Base-by-base conservation (phyloP, 2,113 vertebrate genomes). In the Ardeotis arabs region DNA sequence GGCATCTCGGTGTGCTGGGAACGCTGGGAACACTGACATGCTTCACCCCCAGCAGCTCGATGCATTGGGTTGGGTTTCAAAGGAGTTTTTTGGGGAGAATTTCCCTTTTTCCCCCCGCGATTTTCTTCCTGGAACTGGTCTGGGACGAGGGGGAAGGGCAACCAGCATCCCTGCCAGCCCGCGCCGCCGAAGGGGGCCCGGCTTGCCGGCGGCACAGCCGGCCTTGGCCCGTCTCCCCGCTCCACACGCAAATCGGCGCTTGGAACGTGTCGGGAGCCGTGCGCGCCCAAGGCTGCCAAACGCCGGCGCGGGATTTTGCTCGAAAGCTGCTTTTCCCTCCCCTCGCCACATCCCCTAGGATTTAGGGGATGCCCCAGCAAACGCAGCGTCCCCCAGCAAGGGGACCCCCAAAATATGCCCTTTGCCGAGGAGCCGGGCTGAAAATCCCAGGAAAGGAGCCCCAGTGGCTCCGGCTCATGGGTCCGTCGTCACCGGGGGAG, bases 21-120 rank as follows among this genome's bases (percentile, higher is more conserved):
- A 52, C 3, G 4, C 28, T 0, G 19, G 47, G 47, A 49, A 49
- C 9, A 16, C 15, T 10, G 0, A 16, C 0, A 0, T 29, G 21
- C 44, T 78, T 60, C 5, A 13, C 9, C 28, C n/a, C 11, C 5
- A 1, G 3, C 4, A 14, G 45, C 16, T 47, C 6, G 17, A 63
- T 0, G 2, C 14, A 0, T 58, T 37, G 4, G 4, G 4, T 33
- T 50, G 59, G 25, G 14, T 49, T 45, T 24, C 4, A 2, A 35
- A 53, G 37, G 45, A 49, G 6, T 1, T 69, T 27, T 9, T 3
- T 1, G 16, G 3, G 56, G 31, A 28, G 6, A 49, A n/a, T 9
- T 45, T 12, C 3, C 47, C 10, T 17, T 13, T 15, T 22, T 4
- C 7, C 12, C 12, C 16, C 6, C 39, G 11, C 8, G 0, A 0